Percentiles rank a stretch among this genome's conserved stretches.
These are phyloP conservation scores for Limenitis arthemis DNA, from an alignment of 2,888 invertebrate genomes.

Conservation along the genomic window DNA sequence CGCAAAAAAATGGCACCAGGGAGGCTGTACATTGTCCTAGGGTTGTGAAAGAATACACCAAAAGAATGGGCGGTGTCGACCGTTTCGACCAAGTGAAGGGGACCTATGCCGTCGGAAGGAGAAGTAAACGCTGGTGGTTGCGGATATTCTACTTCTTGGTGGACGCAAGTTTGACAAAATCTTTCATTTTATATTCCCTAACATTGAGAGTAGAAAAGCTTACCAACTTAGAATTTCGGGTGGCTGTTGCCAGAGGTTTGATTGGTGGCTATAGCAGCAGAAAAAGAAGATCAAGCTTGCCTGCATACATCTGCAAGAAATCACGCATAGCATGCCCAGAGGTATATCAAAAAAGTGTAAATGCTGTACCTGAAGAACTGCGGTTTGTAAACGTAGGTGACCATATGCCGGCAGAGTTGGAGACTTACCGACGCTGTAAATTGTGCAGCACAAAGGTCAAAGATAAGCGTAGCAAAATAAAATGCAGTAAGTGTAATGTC, in stretches of 20 bases:
- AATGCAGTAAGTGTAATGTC: slow-evolving; percentile 17
- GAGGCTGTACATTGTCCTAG: slow-evolving; percentile 8
- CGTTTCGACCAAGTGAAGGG: slow-evolving; percentile 20
- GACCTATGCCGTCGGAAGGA: slow-evolving; percentile 20
- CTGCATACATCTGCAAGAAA: no score
- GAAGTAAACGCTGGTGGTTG: slow-evolving; percentile 16
- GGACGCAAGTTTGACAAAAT: slow-evolving; percentile 20
- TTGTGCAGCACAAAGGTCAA: slow-evolving; percentile 24
- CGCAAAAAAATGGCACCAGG: slow-evolving; percentile 14
- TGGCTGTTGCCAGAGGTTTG: no score
- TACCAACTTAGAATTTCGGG: no score
- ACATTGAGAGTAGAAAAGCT: slow-evolving; percentile 5
- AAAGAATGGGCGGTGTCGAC: slow-evolving; percentile 22
- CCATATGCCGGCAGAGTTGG: slow-evolving; percentile 21
- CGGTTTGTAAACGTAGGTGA: slow-evolving; percentile 24
- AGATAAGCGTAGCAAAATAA: slow-evolving; percentile 21
- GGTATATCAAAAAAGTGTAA: background rate
- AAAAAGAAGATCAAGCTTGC: no score
- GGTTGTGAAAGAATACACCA: slow-evolving; percentile 18
- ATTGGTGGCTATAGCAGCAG: no score
- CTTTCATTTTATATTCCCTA: slow-evolving; percentile 5
- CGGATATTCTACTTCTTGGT: slow-evolving; percentile 14
- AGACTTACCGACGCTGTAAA: slow-evolving; percentile 20
- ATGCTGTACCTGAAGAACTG: slow-evolving; percentile 23
- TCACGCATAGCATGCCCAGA: background rate